phyloP scores from a whole-genome alignment of 2,888 invertebrate species.

The Drosophila austrosaltans region DNA sequence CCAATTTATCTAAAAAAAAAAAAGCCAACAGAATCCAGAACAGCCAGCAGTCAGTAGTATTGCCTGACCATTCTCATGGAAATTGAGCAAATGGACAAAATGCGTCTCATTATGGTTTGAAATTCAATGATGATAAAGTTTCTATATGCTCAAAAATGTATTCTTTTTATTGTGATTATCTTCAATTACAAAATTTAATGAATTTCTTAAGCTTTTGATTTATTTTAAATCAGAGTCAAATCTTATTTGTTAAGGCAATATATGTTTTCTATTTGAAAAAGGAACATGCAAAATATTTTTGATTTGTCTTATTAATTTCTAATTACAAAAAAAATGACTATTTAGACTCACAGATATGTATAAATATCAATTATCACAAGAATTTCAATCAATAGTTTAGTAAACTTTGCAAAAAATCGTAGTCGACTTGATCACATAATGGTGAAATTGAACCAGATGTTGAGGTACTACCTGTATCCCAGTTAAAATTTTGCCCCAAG shows the following conservation, averaged over 20 bases:
- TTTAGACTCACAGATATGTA: not conserved
- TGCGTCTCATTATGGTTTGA: conserved; percentile 23
- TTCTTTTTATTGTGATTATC: not conserved
- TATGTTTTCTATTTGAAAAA: not conserved
- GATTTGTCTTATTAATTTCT: not conserved
- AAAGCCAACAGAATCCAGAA: conserved; percentile 6
- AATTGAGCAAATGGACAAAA: conserved; percentile 20
- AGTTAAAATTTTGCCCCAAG: conserved; percentile 29
- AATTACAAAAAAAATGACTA: conserved; percentile 1
- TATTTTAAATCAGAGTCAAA: too few species aligned
- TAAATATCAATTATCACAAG: not conserved
- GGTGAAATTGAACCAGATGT: conserved; percentile 23
- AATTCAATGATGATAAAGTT: not conserved
- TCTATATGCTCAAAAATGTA: not conserved
- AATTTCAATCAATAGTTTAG: conserved; percentile 30
- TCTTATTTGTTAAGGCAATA: not conserved
- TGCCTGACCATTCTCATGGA: conserved; percentile 18
- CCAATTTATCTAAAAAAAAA: conserved; percentile 79
- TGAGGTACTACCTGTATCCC: conserved; percentile 36
- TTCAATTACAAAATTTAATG: too few species aligned
- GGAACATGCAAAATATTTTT: not conserved
- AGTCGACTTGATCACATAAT: conserved; percentile 48
- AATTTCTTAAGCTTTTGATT: too few species aligned
- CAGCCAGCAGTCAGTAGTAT: not conserved
- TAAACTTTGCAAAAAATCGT: conserved; percentile 58